Base-by-base conservation (phyloP, 1,140 invertebrate genomes). In the Calycopis cecrops region DNA sequence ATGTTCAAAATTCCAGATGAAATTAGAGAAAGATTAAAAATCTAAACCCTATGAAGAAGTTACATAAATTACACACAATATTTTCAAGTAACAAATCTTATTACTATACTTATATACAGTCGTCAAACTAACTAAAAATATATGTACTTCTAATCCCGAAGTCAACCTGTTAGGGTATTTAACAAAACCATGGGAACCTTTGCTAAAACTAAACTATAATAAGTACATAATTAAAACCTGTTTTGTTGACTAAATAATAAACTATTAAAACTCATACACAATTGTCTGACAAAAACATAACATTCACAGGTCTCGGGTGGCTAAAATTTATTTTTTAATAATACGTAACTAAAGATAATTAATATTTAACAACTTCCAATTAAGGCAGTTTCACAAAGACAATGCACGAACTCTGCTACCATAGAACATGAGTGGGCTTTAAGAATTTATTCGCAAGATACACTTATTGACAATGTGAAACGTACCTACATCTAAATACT, bases 61-160 rank as follows among this genome's bases (percentile, higher is more conserved):
- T 71, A 73, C 67, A 64, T 66, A 71, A 71, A 71, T 28, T 71
- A 76, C 72, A 73, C 69, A 69, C 70, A 73, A 67, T 69, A 69
- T 71, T 17, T 67, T 71, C 55, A 65, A 68, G 61, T 73, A 77
- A 82, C 75, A 79, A 75, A 44, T 44, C 40, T 44, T 74, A 72
- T 79, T 78, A 77, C 59, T 53, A 70, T 76, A 76, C 51, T 48
- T 82, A 82, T 82, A 56, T 79, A 82, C 76, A 81, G 52, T 66
- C 47, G 60, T 51, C 65, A 2, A 64, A 62, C 60, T 66, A 69
- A 65, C 63, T 66, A 65, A 66, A 62, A 49, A 37, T 34, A 35
- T 57, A n/a, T n/a, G n/a, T n/a, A 56, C 51, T 35, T 42, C 28
- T 35, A 37, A 55, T 37, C 37, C 51, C 38, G 51, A 53, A 53